Evolutionary conservation across 1,140 invertebrate genomes (phyloP).

Genomic region (Globodera rostochiensis): DNA sequence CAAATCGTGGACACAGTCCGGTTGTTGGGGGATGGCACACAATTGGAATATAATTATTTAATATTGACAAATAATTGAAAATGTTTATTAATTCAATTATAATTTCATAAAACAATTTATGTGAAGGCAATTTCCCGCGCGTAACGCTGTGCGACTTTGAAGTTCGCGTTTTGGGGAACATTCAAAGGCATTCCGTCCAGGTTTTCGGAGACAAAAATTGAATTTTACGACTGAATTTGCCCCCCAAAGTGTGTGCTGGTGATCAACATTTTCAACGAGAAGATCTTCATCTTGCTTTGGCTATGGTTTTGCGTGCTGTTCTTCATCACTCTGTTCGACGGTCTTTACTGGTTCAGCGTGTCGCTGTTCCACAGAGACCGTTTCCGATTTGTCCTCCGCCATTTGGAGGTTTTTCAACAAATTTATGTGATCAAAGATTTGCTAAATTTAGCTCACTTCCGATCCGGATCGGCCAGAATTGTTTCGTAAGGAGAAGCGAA

Average conservation of each 20-base stretch:
- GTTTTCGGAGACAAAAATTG: constrained; percentile 13
- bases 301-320: constrained; percentile 70
- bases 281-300: constrained; percentile 69
- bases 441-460: constrained; percentile 48
- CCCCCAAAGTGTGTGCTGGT: constrained; percentile 68
- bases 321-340: constrained; percentile 67
- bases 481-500: constrained; percentile 64
- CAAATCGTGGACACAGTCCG: constrained; percentile 60
- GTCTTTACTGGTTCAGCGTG: constrained; percentile 64
- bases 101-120: too few species aligned
- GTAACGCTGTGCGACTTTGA: constrained; percentile 69
- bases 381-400: constrained; percentile 62
- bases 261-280: constrained; percentile 71
- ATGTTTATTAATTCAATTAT: too few species aligned
- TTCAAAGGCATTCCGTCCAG: constrained; percentile 66
- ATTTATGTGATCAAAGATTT: neutral
- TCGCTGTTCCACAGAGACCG: constrained; percentile 64
- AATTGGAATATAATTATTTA: too few species aligned
- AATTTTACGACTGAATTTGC: constrained; percentile 56
- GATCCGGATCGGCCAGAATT: constrained; percentile 64
- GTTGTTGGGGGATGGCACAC: neutral
- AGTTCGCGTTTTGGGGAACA: constrained; percentile 69
- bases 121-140: constrained; percentile 64
- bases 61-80: too few species aligned
- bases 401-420: constrained; percentile 46